Conservation (phyloP, 2,888 invertebrate species). For the Anthrax anthrax region DNA sequence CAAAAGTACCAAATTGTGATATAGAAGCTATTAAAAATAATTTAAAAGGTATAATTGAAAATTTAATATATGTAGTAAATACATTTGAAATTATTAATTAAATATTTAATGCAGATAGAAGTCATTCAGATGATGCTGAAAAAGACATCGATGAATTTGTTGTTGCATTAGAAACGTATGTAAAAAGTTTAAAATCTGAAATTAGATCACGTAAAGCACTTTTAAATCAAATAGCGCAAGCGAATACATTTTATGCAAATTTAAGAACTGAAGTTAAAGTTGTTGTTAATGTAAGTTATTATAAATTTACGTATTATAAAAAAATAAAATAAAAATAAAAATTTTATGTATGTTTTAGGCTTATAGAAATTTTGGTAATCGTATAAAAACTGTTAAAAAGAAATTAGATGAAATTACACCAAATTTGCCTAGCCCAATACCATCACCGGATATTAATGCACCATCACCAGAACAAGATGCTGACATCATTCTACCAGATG, state of each 20-base stretch:
- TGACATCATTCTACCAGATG: constrained; percentile 59
- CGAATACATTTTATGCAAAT: constrained; percentile 74
- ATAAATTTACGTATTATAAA: neutral
- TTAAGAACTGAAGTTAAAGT: constrained; percentile 91
- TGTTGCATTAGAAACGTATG: constrained; percentile 63
- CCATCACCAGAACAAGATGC: constrained; percentile 72
- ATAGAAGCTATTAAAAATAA: constrained; percentile 62
- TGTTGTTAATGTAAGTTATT: constrained; percentile 76
- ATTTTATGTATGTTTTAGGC: constrained; percentile 44
- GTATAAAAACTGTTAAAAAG: constrained; percentile 72
- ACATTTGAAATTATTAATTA: no score
- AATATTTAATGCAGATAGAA: constrained; percentile 62
- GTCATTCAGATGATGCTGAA: constrained; percentile 74
- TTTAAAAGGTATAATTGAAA: constrained; percentile 51
- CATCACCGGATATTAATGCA: constrained; percentile 45
- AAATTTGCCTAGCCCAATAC: constrained; percentile 50
- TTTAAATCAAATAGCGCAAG: constrained; percentile 61
- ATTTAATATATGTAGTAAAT: neutral
- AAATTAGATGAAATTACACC: constrained; percentile 70
- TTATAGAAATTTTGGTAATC: constrained; percentile 82
- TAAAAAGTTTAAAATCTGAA: constrained; percentile 66
- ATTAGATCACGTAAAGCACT: constrained; percentile 67
- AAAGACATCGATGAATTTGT: constrained; percentile 75
- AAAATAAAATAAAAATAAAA: neutral
- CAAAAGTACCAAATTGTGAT: constrained; percentile 46